Evolutionary conservation across 2,888 invertebrate species (phyloP).

Genomic region (Atherix ibis): DNA sequence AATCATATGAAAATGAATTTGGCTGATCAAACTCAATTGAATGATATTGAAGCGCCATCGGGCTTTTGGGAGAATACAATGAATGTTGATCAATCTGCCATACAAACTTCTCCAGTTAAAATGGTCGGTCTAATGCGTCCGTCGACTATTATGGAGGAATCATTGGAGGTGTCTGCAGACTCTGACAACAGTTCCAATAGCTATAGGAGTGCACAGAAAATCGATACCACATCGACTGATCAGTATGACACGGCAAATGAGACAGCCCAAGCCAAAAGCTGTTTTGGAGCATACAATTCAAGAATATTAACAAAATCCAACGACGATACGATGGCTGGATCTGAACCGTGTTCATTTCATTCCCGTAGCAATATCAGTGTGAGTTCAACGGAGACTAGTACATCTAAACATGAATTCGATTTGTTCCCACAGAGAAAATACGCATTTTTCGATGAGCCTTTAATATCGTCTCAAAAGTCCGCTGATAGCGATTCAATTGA

Average conservation of each 20-base stretch:
- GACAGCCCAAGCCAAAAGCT: no score
- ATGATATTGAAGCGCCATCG: conserved; percentile 28
- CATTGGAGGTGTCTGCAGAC: conserved; percentile 2
- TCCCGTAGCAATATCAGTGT: no score
- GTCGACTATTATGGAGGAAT: conserved; percentile 28
- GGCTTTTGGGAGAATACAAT: conserved; percentile 26
- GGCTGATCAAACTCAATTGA: conserved; percentile 23
- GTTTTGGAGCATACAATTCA: no score
- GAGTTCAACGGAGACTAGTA: no score
- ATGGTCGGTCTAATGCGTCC: conserved; percentile 28
- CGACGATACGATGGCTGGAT: no score
- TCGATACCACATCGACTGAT: conserved; percentile 16
- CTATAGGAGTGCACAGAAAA: conserved; percentile 9
- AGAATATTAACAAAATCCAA: no score
- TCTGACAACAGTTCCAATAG: conserved; percentile 5
- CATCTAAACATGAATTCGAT: no score
- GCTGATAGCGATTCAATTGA: no score
- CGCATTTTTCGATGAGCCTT: no score
- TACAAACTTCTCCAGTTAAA: conserved; percentile 25
- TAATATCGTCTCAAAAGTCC: no score
- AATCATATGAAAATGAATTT: conserved; percentile 10
- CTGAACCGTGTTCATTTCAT: no score
- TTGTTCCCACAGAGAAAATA: no score
- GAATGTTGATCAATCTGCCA: conserved; percentile 13
- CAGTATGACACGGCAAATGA: conserved; percentile 26